Percentiles rank a stretch among this genome's conserved stretches.
Evolutionary conservation across 2,888 invertebrate species (phyloP).

Genomic region (Ophion ventricosus): DNA sequence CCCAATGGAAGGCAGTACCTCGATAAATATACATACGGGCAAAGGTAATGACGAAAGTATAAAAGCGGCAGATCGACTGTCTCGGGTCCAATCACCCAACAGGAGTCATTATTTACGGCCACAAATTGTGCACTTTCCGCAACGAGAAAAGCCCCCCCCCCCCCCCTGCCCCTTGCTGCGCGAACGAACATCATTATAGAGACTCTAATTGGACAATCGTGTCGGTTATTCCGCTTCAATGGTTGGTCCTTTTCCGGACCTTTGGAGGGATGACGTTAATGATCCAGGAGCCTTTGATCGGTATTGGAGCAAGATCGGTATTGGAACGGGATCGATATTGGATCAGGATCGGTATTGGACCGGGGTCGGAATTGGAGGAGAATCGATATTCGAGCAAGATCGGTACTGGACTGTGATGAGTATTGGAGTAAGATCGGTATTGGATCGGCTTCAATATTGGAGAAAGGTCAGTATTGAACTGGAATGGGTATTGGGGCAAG

Average conservation of each 20-base stretch:
- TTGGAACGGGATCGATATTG: not conserved
- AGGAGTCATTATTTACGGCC: conserved; percentile 25
- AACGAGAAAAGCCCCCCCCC: not conserved
- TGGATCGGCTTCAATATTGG: not conserved
- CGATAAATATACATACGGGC: conserved; percentile 19
- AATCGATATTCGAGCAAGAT: not conserved
- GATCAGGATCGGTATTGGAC: too few relatives aligned
- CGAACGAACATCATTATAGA: conserved; percentile 1
- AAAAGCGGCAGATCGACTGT: conserved; percentile 4
- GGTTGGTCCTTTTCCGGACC: not conserved
- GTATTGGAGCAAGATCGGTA: not conserved
- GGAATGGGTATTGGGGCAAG: too few relatives aligned
- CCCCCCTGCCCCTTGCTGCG: not conserved
- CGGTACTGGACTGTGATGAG: not conserved
- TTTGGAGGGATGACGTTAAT: not conserved
- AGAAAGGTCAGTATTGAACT: too few relatives aligned
- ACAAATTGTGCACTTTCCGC: conserved; percentile 41
- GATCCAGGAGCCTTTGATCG: not conserved
- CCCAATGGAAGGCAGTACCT: not conserved
- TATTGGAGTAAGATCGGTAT: too few relatives aligned
- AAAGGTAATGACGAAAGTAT: conserved; percentile 35
- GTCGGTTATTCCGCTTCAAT: not conserved
- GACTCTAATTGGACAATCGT: conserved; percentile 26
- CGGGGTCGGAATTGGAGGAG: not conserved
- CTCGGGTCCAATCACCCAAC: conserved; percentile 1